Evolutionary conservation across 2,888 invertebrate species (phyloP).

Genomic region (Hyles lineata): DNA sequence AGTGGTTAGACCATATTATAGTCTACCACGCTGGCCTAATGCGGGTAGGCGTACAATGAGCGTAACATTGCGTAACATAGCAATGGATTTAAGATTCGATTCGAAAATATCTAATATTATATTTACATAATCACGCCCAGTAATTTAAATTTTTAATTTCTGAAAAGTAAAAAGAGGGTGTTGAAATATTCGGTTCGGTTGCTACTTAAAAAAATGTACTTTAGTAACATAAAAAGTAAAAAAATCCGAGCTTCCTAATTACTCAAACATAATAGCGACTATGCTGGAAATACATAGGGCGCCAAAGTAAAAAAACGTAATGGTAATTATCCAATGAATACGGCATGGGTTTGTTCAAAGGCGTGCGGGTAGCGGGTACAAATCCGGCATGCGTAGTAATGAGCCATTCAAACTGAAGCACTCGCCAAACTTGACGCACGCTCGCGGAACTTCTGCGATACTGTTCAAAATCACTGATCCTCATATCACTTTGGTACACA

Average conservation of each 20-base stretch:
- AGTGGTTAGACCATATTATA: no score
- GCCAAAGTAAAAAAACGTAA: constrained; percentile 20
- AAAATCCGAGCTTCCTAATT: constrained; percentile 2
- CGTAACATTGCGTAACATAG: no score
- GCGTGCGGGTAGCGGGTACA: constrained; percentile 3
- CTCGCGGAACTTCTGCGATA: neutral
- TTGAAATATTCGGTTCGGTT: no score
- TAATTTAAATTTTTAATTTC: no score
- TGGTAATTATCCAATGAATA: constrained; percentile 18
- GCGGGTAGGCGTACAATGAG: no score
- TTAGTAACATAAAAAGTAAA: neutral
- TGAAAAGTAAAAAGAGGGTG: no score
- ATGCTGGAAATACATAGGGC: constrained; percentile 2
- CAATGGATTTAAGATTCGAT: no score
- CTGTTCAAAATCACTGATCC: neutral
- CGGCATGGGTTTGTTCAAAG: constrained; percentile 23
- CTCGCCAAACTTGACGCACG: constrained; percentile 9
- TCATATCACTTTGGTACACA: no score
- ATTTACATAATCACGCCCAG: no score
- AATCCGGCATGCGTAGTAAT: constrained; percentile 23
- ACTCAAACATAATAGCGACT: neutral
- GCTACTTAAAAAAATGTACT: neutral
- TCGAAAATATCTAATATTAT: no score
- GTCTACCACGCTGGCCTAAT: no score
- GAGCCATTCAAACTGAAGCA: constrained; percentile 7